These are phyloP conservation scores for Chionomys nivalis DNA, from an alignment of 2,113 vertebrate species.

Conservation along the genomic window DNA sequence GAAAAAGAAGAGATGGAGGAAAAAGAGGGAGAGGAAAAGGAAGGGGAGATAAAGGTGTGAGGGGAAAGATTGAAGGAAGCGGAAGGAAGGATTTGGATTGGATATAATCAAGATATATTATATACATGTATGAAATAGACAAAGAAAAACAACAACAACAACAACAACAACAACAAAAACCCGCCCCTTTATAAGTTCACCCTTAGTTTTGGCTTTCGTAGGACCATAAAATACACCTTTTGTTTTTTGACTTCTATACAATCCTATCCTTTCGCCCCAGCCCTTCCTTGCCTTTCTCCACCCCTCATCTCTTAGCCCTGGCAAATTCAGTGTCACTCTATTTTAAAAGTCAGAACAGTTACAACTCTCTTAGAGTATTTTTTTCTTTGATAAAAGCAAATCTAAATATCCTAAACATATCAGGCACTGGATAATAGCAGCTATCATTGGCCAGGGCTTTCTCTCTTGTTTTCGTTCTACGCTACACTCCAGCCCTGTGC, in stretches of 20 bases:
- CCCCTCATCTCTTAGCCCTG: background rate
- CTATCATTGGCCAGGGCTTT: background rate
- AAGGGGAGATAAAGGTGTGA: background rate
- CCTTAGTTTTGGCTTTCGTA: background rate
- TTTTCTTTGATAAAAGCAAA: conserved; percentile 7
- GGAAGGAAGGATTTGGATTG: background rate
- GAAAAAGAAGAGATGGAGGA: background rate
- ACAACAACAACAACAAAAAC: no score
- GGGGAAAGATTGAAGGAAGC: no score
- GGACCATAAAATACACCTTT: background rate
- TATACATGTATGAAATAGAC: background rate
- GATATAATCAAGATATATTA: background rate
- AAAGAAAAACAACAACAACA: background rate
- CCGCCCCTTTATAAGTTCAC: background rate
- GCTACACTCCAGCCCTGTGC: fast-evolving
- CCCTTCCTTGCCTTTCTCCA: background rate
- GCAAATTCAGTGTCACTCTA: background rate
- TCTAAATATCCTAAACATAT: background rate
- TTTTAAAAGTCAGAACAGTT: background rate
- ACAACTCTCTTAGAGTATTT: background rate
- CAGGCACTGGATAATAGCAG: no score
- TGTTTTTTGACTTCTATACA: background rate
- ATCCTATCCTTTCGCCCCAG: background rate
- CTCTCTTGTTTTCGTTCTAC: background rate
- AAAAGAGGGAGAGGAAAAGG: background rate